A percentile compares a stretch with the other conserved stretches of the same genome.
Evolutionary conservation across 2,797 vertebrate genomes (phyloP).

Genomic region (Natrix natrix): DNA sequence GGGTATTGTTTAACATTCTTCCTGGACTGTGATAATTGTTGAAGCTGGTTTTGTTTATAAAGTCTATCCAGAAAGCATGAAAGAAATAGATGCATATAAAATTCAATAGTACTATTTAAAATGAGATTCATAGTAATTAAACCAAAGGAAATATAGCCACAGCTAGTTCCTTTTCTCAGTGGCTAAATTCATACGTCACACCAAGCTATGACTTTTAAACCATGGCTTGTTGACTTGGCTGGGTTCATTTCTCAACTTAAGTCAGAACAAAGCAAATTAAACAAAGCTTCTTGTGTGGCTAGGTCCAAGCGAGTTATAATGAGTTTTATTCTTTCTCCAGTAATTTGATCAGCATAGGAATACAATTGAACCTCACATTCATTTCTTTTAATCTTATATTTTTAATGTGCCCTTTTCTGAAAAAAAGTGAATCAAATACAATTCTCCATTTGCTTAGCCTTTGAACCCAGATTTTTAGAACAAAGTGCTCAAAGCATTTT

Average conservation of each 20-base stretch:
- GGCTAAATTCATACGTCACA: neutral
- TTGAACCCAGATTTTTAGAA: neutral
- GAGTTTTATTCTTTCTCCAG: neutral
- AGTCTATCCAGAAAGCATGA: neutral
- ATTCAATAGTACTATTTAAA: neutral
- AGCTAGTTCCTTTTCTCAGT: neutral
- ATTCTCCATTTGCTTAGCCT: neutral
- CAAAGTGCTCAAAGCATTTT: neutral
- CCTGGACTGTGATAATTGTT: neutral
- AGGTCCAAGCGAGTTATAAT: neutral
- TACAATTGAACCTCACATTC: neutral
- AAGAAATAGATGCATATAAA: neutral
- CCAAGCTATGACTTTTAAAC: neutral
- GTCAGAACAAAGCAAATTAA: neutral
- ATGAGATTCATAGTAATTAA: neutral
- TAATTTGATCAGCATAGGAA: neutral
- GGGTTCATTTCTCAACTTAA: neutral
- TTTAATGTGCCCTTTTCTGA: neutral
- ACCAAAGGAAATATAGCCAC: neutral
- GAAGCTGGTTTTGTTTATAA: neutral
- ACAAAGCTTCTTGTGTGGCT: no score
- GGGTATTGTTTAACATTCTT: neutral
- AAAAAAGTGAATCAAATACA: neutral
- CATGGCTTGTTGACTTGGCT: neutral
- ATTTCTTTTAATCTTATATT: neutral